Conservation (phyloP, 2,113 vertebrate genomes). For the Festucalex cinctus region DNA sequence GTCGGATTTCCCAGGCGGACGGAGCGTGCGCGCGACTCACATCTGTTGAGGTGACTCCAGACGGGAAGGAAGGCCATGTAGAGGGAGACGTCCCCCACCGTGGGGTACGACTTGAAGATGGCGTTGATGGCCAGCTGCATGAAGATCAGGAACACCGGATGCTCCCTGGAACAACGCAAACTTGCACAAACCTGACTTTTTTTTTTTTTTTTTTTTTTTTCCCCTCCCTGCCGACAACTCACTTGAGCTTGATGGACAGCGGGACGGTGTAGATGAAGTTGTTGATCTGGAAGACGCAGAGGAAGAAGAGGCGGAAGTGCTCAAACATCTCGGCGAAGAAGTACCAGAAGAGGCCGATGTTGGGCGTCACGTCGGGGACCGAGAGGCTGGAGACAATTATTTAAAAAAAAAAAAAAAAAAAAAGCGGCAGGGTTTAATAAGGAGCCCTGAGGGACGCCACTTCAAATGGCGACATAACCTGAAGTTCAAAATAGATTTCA, state of each 20-base stretch:
- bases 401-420: too few species aligned
- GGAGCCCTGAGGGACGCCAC: background rate
- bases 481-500: too few species aligned
- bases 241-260: slow-evolving; percentile 94
- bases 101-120: slow-evolving; percentile 98
- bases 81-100: slow-evolving; percentile 88
- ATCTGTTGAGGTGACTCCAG: slow-evolving; percentile 94
- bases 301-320: slow-evolving; percentile 96
- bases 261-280: slow-evolving; percentile 97
- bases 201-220: background rate
- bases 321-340: slow-evolving; percentile 99
- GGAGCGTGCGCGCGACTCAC: too few species aligned
- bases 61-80: slow-evolving; percentile 95
- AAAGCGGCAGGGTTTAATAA: too few species aligned
- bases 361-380: slow-evolving; percentile 94
- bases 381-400: slow-evolving; percentile 87
- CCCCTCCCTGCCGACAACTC: slow-evolving; percentile 48
- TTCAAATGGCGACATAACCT: too few species aligned
- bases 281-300: slow-evolving; percentile 98
- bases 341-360: slow-evolving; percentile 99
- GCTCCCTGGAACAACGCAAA: slow-evolving; percentile 77
- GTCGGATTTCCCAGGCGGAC: too few species aligned
- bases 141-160: slow-evolving; percentile 95
- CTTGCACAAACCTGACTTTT: background rate
- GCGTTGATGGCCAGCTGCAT: slow-evolving; percentile 94